These are phyloP conservation scores for Drosophila sturtevanti DNA, from an alignment of 1,140 invertebrate genomes.

Conservation along the genomic window DNA sequence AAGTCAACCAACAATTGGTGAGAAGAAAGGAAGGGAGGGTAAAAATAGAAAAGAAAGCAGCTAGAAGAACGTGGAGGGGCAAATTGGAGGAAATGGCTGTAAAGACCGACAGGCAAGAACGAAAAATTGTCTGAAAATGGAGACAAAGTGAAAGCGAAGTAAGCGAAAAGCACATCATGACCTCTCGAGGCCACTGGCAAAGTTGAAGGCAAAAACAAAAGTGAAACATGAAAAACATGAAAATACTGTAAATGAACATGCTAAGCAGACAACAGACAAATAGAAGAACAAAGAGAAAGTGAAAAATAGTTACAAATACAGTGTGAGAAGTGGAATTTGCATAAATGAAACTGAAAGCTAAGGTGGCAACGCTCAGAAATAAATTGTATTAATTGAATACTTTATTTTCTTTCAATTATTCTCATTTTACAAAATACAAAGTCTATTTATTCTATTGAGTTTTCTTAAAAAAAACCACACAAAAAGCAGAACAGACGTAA, in stretches of 20 bases:
- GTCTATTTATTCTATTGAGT: neutral
- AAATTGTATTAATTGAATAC: neutral
- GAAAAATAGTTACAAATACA: neutral
- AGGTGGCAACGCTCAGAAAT: neutral
- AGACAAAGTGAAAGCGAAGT: slow-evolving; percentile 70
- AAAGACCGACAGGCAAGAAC: slow-evolving; percentile 1
- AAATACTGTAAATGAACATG: slow-evolving; percentile 68
- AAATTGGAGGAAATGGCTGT: neutral
- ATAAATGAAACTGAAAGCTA: neutral
- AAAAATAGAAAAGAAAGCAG: too few species aligned
- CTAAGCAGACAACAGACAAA: slow-evolving; percentile 40
- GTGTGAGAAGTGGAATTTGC: neutral
- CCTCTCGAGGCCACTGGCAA: slow-evolving; percentile 55
- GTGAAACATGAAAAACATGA: slow-evolving; percentile 23
- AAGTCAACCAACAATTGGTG: slow-evolving; percentile 65
- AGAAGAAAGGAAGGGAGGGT: neutral
- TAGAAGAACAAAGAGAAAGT: slow-evolving; percentile 18
- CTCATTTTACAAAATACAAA: too few species aligned
- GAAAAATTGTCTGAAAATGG: slow-evolving; percentile 63
- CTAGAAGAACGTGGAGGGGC: too few species aligned
- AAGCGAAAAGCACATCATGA: slow-evolving; percentile 41
- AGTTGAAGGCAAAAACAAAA: slow-evolving; percentile 46
- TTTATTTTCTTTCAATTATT: neutral
- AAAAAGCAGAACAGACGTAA: too few species aligned
- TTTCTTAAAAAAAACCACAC: neutral